phyloP scores from a whole-genome alignment of 2,888 invertebrate genomes.

The Nasonia oneida region DNA sequence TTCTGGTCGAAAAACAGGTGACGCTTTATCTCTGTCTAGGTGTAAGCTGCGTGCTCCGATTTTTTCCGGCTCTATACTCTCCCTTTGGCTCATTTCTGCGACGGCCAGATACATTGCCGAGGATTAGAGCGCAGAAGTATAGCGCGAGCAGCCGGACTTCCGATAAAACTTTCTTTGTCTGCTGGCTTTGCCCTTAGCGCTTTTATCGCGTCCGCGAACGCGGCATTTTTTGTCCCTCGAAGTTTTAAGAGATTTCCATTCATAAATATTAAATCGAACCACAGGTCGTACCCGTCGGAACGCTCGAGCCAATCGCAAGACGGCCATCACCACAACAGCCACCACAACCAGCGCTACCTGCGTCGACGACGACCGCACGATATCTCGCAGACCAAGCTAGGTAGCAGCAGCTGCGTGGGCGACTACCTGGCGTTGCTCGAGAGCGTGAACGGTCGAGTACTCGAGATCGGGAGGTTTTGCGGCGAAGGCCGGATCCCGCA shows the following conservation, averaged over 20 bases:
- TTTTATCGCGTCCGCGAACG: too few species aligned
- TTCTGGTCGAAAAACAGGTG: slow-evolving; percentile 62
- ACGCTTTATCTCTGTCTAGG: slow-evolving; percentile 33
- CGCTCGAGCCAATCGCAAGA: neutral
- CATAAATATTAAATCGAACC: neutral
- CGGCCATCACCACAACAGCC: neutral
- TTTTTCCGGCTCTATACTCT: neutral
- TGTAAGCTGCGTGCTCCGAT: neutral
- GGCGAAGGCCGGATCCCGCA: slow-evolving; percentile 72
- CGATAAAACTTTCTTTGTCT: too few species aligned
- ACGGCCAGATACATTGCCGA: too few species aligned
- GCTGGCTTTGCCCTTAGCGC: too few species aligned
- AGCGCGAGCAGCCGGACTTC: too few species aligned
- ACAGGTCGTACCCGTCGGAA: slow-evolving; percentile 30
- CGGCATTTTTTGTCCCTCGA: neutral
- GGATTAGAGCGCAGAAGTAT: too few species aligned
- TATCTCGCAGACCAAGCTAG: slow-evolving; percentile 23
- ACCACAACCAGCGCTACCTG: slow-evolving; percentile 56
- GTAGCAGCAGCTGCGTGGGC: slow-evolving; percentile 67
- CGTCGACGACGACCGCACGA: slow-evolving; percentile 62
- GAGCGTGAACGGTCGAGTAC: slow-evolving; percentile 70
- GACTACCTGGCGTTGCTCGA: slow-evolving; percentile 72
- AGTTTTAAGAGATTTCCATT: neutral
- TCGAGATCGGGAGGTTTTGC: slow-evolving; percentile 72
- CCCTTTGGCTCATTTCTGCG: neutral